Conservation (phyloP, 2,113 vertebrate species). For the Prietella phreatophila region DNA sequence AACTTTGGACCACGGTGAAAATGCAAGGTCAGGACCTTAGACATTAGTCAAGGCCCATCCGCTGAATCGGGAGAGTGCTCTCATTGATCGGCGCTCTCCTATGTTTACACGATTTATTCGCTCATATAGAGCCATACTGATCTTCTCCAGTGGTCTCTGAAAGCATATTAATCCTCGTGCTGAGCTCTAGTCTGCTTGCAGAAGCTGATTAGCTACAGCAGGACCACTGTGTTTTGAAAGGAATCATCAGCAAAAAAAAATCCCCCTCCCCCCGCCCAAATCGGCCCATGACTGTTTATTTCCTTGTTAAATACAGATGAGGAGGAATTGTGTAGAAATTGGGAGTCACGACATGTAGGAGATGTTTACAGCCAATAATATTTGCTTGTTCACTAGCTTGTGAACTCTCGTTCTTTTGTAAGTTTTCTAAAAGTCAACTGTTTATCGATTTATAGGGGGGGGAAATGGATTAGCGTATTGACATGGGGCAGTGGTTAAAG, state of each 20-base stretch:
- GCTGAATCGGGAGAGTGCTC: not conserved
- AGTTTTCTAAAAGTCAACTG: not conserved
- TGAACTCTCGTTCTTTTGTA: not conserved
- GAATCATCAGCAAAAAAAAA: not conserved
- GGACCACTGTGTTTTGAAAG: constrained; percentile 8
- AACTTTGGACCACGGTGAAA: constrained; percentile 2
- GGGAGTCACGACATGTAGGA: not conserved
- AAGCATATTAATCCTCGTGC: constrained; percentile 24
- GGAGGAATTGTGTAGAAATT: not conserved
- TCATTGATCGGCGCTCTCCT: constrained; percentile 2
- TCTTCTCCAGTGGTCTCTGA: constrained; percentile 28
- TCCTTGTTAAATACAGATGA: not conserved
- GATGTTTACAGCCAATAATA: not conserved
- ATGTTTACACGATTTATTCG: constrained; percentile 26
- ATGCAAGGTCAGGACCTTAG: not conserved
- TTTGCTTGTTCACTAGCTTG: too few relatives aligned
- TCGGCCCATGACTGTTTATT: not conserved
- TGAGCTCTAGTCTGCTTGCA: not conserved
- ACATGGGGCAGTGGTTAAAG: too few relatives aligned
- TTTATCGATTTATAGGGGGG: not conserved
- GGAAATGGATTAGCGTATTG: too few relatives aligned
- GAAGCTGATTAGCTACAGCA: constrained; percentile 39
- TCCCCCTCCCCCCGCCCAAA: too few relatives aligned
- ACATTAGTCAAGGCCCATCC: constrained; percentile 13
- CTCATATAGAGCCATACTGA: constrained; percentile 14